Percentiles rank a stretch among this genome's conserved stretches.
Evolutionary conservation across 2,797 vertebrate genomes (phyloP).

Genomic region (Peromyscus attwateri): DNA sequence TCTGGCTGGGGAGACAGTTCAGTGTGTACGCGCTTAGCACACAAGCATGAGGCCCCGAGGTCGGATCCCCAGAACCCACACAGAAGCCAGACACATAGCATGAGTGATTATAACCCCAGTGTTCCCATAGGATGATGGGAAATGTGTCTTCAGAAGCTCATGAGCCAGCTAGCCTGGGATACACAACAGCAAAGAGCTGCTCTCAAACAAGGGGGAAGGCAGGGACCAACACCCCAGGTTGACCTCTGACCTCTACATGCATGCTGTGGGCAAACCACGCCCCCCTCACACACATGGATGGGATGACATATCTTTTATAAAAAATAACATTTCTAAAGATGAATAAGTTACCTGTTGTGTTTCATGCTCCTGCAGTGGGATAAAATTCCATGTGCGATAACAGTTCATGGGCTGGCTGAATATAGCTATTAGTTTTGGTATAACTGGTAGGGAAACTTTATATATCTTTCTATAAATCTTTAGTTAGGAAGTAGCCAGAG

Average conservation of each 20-base stretch:
- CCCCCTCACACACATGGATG: neutral
- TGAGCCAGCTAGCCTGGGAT: neutral
- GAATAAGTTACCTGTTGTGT: neutral
- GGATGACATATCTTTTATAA: neutral
- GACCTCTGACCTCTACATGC: neutral
- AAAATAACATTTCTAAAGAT: slow-evolving; percentile 5
- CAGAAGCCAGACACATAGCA: neutral
- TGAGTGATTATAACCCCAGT: neutral
- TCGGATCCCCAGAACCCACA: neutral
- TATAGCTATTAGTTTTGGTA: neutral
- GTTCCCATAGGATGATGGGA: neutral
- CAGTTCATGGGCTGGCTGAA: neutral
- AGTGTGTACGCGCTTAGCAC: neutral
- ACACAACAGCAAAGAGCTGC: neutral
- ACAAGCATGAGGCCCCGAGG: neutral
- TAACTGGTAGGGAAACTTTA: neutral
- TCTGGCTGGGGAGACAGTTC: neutral
- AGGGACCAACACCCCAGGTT: neutral
- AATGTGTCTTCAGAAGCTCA: neutral
- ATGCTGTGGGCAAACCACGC: neutral
- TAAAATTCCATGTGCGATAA: neutral
- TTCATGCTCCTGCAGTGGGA: neutral
- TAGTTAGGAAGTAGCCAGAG: neutral
- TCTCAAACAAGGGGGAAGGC: neutral
- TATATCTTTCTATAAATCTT: slow-evolving; percentile 22